Conservation (phyloP, 2,888 invertebrate species). For the Yponomeuta evonymella region DNA sequence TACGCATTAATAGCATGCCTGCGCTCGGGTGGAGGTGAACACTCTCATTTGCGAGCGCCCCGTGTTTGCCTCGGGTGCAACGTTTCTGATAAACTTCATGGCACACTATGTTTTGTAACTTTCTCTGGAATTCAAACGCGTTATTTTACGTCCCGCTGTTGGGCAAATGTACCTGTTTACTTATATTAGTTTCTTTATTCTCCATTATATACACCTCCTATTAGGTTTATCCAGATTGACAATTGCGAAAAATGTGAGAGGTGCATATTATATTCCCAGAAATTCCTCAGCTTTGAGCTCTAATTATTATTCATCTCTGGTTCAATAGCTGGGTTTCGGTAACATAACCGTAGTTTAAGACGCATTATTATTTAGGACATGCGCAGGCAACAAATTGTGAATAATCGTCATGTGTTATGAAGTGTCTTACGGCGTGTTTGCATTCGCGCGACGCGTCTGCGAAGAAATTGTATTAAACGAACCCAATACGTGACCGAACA, state of each 20-base stretch:
- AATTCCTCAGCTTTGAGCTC: no score
- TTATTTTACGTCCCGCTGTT: not conserved
- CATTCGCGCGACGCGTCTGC: constrained; percentile 57
- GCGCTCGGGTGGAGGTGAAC: not conserved
- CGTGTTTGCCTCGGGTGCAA: not conserved
- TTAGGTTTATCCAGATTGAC: no score
- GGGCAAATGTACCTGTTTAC: not conserved
- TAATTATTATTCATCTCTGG: no score
- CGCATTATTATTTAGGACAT: constrained; percentile 32
- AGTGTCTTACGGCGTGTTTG: constrained; percentile 49
- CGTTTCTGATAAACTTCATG: not conserved
- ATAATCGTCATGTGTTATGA: constrained; percentile 62
- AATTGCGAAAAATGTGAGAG: no score
- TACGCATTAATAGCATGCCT: constrained; percentile 7
- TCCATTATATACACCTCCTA: no score
- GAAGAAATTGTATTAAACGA: constrained; percentile 64
- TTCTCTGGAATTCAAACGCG: not conserved
- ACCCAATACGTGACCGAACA: constrained; percentile 64
- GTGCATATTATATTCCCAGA: no score
- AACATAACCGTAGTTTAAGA: not conserved
- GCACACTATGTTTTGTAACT: not conserved
- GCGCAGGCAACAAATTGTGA: constrained; percentile 41
- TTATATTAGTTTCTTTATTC: no score
- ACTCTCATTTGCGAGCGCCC: not conserved
- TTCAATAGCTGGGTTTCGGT: no score